These are phyloP conservation scores for Polyploca ridens DNA, from an alignment of 2,888 invertebrate species.

Conservation along the genomic window DNA sequence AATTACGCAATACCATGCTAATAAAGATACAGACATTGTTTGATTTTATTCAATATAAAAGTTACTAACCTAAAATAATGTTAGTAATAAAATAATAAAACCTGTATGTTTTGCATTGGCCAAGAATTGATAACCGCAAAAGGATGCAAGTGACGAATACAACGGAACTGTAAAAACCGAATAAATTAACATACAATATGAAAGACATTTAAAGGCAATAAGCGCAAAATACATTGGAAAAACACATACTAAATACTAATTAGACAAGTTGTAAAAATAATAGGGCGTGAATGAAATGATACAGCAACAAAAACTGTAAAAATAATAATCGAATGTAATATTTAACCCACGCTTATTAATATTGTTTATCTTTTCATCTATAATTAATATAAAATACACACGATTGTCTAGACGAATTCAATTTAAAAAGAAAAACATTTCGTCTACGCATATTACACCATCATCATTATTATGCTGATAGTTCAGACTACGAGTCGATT, in stretches of 20 bases:
- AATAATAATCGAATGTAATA: no score
- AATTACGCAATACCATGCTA: no score
- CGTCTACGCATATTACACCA: conserved; percentile 67
- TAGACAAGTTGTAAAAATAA: not conserved
- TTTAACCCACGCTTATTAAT: no score
- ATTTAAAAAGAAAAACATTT: no score
- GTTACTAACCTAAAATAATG: no score
- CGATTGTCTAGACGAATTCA: no score
- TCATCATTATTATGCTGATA: conserved; percentile 55
- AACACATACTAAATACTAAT: not conserved
- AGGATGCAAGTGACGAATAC: conserved; percentile 38
- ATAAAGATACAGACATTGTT: no score
- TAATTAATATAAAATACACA: not conserved
- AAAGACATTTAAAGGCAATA: no score
- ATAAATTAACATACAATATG: not conserved
- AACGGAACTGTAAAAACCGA: not conserved
- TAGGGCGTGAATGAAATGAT: not conserved
- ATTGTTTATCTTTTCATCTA: no score
- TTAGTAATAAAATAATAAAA: no score
- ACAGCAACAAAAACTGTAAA: not conserved
- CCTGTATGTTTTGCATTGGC: no score
- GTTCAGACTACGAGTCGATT: conserved; percentile 66
- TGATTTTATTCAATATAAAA: no score
- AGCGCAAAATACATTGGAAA: not conserved
- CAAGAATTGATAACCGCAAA: not conserved